Base-by-base conservation (phyloP, 2,113 vertebrate genomes). In the Eleginops maclovinus region DNA sequence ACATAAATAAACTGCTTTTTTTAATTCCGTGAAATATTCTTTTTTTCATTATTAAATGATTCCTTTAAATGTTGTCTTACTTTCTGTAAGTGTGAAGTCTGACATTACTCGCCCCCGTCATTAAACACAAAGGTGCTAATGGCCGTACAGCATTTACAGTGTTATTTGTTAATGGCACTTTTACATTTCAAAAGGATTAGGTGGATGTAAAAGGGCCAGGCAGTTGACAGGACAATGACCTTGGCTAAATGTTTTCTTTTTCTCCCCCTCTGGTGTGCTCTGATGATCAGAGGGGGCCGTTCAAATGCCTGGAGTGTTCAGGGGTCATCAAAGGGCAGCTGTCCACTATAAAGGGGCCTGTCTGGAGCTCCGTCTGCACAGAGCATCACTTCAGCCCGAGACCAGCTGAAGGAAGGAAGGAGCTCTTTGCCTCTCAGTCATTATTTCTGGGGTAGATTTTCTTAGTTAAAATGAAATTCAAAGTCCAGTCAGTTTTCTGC, bases 311-410 rank as follows among this genome's bases (percentile, higher is more conserved):
- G 88, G 75, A 78, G 90, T 92, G 92, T 89, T 86, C 91, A 89
- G 90, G 89, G 92, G 93, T 95, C 94, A 94, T 95, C 94, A 93
- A 93, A 94, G 94, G 93, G 91, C 95, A 94, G 90, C 89, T 94
- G 95, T 89, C 81, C 75, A 47, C 93, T 95, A 95, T 95, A 95
- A 95, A 95, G 81, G 86, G 88, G 81, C 65, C 80, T 67, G 91
- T 65, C 88, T 82, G 81, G 46, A 75, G 72, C 72, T 65, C 64
- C 3, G 80, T 74, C 82, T 87, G 81, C 77, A 78, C 83, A 62
- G 51, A 77, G 77, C 91, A 88, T 87, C 91, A 93, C 41, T 94
- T 68, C 54, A 79, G 84, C 77, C 71, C 63, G 67, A 76, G 77
- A 88, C 68, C 74, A 84, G 86, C 85, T 75, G 83, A 78, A 84